Evolutionary conservation across 2,888 invertebrate genomes (phyloP), one percentile per base, ranked within the genome.

Genomic region (Torymus auratus): DNA sequence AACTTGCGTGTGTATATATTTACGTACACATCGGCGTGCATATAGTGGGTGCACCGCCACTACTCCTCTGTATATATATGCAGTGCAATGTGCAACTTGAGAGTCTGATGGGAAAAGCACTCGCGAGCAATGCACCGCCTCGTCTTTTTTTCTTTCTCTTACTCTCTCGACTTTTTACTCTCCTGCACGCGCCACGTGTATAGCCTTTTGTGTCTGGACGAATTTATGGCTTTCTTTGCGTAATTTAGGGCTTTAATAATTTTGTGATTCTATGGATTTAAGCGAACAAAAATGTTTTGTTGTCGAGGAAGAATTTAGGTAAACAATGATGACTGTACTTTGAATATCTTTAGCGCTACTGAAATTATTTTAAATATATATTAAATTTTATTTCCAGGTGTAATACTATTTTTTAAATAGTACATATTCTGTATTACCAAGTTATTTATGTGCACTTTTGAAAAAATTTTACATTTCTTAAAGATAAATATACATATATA

Each of bases 201-300:
- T 15, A n/a, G 1, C 56, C 41, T 72, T 67, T 20, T 41, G 61
- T 17, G 15, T 13, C 17, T 55, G 4, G 13, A 17, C 68, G 20
- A 67, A 78, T 78, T 78, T 78, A 71, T 65, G 56, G 13, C 71
- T 58, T 55, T 76, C 70, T 67, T 72, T 60, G 28, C 15, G 62
- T 60, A 60, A 67, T 28, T 41, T 13, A 28, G 17, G 10, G 65
- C 60, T 65, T 78, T 78, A 70, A 78, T 78, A 78, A 78, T 78
- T 78, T 65, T 14, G 50, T 28, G 20, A 70, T 78, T 62, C 64
- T 64, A 70, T 14, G 56, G 41, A 76, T 69, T 69, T 28, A 50
- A 15, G 1, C 2, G 56, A 23, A 28, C 53, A 23, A 55, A 20
- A 53, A 53, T 20, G 3, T 3, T 5, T 28, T 28, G 28, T 28